Percentiles rank a stretch among this genome's conserved stretches.
phyloP scores from a whole-genome alignment of 2,888 invertebrate species.

The Acrocyrtus sp. region DNA sequence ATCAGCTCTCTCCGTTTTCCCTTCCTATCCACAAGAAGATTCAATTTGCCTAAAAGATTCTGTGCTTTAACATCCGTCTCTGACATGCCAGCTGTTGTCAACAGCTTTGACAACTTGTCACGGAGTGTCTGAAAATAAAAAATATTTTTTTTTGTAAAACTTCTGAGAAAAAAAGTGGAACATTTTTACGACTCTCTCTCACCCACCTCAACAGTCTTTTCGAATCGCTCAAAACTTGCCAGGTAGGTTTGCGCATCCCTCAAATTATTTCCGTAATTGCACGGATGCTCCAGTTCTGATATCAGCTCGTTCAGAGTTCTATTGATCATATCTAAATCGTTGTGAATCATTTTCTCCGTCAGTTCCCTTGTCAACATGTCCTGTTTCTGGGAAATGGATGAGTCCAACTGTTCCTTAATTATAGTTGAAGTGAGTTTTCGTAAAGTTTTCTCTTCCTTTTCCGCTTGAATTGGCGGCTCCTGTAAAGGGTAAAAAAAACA shows the following conservation, averaged over 20 bases:
- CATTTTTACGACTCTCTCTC: too few species aligned
- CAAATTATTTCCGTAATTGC: conserved; percentile 78
- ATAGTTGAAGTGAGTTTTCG: conserved; percentile 24
- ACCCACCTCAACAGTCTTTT: conserved; percentile 80
- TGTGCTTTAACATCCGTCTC: conserved; percentile 45
- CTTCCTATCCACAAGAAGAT: conserved; percentile 36
- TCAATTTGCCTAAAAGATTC: conserved; percentile 33
- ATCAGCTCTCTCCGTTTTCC: conserved; percentile 47
- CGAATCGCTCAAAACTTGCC: conserved; percentile 78
- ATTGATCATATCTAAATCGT: conserved; percentile 77
- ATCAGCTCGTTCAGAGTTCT: conserved; percentile 76
- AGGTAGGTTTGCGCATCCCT: conserved; percentile 77
- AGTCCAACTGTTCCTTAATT: conserved; percentile 20
- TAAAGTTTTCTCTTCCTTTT: conserved; percentile 28
- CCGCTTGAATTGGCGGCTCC: conserved; percentile 50
- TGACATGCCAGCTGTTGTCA: conserved; percentile 42
- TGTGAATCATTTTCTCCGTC: conserved; percentile 75
- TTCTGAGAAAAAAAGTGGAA: background rate
- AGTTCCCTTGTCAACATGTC: conserved; percentile 68
- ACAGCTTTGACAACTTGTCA: conserved; percentile 37
- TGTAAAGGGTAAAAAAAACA: background rate
- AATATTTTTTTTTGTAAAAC: conserved; percentile 64
- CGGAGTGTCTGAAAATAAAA: conserved; percentile 29
- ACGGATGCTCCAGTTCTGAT: conserved; percentile 74
- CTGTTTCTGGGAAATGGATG: conserved; percentile 15